Percentiles rank a stretch among this genome's conserved stretches.
Conservation (phyloP, 2,113 vertebrate genomes). For the Enhydra lutris region DNA sequence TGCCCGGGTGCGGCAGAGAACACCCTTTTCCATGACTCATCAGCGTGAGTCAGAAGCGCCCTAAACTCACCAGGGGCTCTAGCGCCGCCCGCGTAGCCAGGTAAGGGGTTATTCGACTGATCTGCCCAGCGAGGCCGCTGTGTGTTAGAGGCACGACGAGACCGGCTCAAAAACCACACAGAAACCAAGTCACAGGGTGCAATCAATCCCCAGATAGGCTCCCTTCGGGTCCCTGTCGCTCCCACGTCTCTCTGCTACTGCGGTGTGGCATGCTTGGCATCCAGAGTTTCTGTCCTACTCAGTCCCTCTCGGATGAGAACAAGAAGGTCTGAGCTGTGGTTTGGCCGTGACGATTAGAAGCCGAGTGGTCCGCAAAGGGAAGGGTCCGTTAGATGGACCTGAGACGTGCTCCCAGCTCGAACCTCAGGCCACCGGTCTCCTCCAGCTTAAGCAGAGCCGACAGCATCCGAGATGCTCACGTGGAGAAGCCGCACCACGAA, state of each 20-base stretch:
- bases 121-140: neutral
- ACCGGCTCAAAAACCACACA: neutral
- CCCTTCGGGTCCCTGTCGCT: neutral
- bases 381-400: accelerated
- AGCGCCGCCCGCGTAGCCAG: neutral
- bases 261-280: too few relatives aligned
- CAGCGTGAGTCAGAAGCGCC: neutral
- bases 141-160: neutral
- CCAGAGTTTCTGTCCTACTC: neutral
- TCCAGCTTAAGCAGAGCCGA: neutral
- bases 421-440: neutral
- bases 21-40: neutral
- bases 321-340: too few relatives aligned
- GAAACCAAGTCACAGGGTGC: neutral
- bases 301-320: neutral
- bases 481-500: too few relatives aligned
- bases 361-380: neutral
- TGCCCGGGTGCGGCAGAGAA: neutral
- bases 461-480: neutral
- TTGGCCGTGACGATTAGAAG: too few relatives aligned
- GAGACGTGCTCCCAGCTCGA: neutral
- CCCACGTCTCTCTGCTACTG: neutral
- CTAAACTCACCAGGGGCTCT: neutral
- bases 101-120: neutral
- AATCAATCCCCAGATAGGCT: neutral